Base-by-base conservation (phyloP, 2,888 invertebrate species). In the Trichopria drosophilae region DNA sequence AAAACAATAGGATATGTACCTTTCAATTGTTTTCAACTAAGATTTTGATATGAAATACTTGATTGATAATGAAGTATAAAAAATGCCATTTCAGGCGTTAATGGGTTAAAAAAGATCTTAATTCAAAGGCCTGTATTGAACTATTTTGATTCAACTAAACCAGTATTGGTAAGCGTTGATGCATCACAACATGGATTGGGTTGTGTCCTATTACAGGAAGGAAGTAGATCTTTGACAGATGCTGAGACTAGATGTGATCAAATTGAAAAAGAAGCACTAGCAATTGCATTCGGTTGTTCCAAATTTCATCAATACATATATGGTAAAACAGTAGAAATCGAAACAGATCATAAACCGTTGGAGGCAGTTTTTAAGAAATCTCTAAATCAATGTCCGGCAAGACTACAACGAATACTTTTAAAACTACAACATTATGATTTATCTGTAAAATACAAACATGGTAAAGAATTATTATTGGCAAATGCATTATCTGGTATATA, bases 241-340 rank as follows among this genome's bases (percentile, higher is more conserved):
- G 58, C 58, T 6, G 65, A 70, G 55, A 18, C 39, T 15, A 58
- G 48, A 7, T 69, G 66, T 55, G 59, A 65, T 13, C 67, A 69
- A 47, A 69, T 70, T 6, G 69, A 72, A 43, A 69, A 71, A 54
- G 70, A 72, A 50, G 55, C 65, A 7, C 40, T 69, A 24, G 70
- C 72, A 2, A 68, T 72, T 28, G 53, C 51, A 6, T 69, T 70
- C 55, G 68, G 58, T 4, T 66, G 66, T 44, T 42, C 59, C 18
- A 65, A 64, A 45, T 73, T 71, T 51, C 62, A 66, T 13, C 64
- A 67, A 48, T 73, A 69, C 46, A 58, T 73, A 3, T 71, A 60
- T 57, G 68, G 62, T 3, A 49, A 59, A 39, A 47, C 47, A 53
- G 47, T 65, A 5, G 26, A 51, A 10, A 58, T 71, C 6, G 56